phyloP scores from a whole-genome alignment of 2,797 vertebrate genomes.

The Tokudaia tokunoshimensis region DNA sequence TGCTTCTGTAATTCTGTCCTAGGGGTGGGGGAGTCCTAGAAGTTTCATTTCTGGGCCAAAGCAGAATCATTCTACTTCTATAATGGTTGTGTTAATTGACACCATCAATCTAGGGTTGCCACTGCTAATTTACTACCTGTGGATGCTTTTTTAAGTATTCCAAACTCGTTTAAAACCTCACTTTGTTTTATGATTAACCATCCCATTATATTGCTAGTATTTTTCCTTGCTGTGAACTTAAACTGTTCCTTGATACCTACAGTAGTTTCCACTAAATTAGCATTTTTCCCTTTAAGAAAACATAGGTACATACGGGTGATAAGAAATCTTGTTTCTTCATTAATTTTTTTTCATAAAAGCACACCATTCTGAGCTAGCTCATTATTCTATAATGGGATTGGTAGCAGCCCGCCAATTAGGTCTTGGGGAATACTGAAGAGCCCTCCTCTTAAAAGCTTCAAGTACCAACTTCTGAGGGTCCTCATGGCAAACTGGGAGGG shows the following conservation, averaged over 20 bases:
- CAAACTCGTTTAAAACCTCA: conserved; percentile 53
- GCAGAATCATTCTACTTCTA: not conserved
- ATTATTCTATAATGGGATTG: not conserved
- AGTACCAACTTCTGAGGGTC: not conserved
- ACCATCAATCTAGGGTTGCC: not conserved
- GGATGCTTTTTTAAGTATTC: conserved; percentile 61
- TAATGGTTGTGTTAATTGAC: conserved; percentile 42
- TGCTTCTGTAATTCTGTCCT: conserved; percentile 62
- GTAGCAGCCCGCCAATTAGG: not conserved
- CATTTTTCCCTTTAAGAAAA: conserved; percentile 30
- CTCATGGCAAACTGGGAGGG: no score
- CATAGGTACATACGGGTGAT: not conserved
- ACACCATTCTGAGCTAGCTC: not conserved
- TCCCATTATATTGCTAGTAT: not conserved
- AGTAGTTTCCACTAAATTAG: conserved; percentile 18
- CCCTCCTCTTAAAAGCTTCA: not conserved
- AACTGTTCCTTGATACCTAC: conserved; percentile 12
- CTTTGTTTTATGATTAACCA: conserved; percentile 72
- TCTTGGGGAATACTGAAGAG: not conserved
- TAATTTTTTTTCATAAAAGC: not conserved
- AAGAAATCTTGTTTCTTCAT: not conserved
- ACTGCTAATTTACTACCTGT: conserved; percentile 35
- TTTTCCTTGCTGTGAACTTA: conserved; percentile 62
- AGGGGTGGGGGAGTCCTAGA: not conserved
- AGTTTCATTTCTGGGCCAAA: conserved; percentile 55